These are phyloP conservation scores for Macquaria ambigua DNA, from an alignment of 2,113 vertebrate species.

Conservation along the genomic window DNA sequence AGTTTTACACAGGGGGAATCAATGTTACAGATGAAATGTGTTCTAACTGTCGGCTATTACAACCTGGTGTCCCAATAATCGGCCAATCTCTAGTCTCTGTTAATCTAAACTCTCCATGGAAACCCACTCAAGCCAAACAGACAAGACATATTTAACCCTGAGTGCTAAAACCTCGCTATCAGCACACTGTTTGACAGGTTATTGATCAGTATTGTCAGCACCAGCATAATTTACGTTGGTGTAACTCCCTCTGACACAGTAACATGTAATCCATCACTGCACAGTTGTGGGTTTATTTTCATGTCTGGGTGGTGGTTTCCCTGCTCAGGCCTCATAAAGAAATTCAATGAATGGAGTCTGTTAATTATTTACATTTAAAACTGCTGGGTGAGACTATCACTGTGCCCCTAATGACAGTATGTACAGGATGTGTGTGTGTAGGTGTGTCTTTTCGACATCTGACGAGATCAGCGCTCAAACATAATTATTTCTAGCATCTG, in stretches of 20 bases:
- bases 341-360: constrained; percentile 17
- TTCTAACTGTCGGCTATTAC: too few species aligned
- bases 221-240: not conserved
- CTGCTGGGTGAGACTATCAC: not conserved
- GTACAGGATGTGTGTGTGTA: not conserved
- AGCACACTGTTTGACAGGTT: constrained; percentile 33
- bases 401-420: not conserved
- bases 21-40: not conserved
- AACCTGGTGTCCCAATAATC: not conserved
- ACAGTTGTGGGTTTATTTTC: constrained; percentile 30
- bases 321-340: constrained; percentile 13
- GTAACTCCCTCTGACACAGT: constrained; percentile 11
- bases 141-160: constrained; percentile 18
- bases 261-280: constrained; percentile 3
- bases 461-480: not conserved
- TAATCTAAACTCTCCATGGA: constrained; percentile 6
- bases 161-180: constrained; percentile 28
- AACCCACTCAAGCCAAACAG: constrained; percentile 23
- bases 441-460: constrained; percentile 1
- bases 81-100: not conserved
- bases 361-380: constrained; percentile 62
- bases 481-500: constrained; percentile 5
- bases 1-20: not conserved
- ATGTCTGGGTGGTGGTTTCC: constrained; percentile 17
- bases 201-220: constrained; percentile 57